Evolutionary conservation across 2,888 invertebrate genomes (phyloP).

Genomic region (Volucella inanis): DNA sequence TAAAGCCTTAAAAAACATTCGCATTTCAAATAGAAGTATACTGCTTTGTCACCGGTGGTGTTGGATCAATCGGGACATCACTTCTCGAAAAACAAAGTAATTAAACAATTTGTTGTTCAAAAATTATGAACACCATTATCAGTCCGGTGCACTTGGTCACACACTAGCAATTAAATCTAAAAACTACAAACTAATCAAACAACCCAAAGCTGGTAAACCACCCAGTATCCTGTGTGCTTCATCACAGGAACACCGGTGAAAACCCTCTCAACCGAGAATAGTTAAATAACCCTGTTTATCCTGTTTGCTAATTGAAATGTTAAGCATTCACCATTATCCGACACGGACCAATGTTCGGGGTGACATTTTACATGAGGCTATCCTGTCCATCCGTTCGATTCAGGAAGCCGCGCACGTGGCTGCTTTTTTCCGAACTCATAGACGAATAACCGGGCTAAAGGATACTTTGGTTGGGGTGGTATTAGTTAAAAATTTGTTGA

Average conservation of each 20-base stretch:
- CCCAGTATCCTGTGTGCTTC: neutral
- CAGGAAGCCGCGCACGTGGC: conserved; percentile 14
- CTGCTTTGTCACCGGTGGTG: too few relatives aligned
- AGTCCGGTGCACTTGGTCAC: conserved; percentile 10
- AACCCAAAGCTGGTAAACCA: conserved; percentile 4
- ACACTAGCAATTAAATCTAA: conserved; percentile 40
- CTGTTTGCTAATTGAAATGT: conserved; percentile 65
- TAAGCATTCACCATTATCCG: conserved; percentile 30
- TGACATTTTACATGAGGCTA: conserved; percentile 32
- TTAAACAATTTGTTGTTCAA: conserved; percentile 49
- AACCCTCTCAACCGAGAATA: conserved; percentile 32
- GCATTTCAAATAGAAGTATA: neutral
- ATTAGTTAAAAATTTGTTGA: conserved; percentile 44
- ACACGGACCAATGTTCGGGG: conserved; percentile 21
- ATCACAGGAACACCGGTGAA: neutral
- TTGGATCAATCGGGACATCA: neutral
- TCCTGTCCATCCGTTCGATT: conserved; percentile 17
- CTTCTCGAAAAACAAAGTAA: conserved; percentile 36
- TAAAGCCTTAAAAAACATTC: neutral
- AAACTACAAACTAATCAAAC: conserved; percentile 48
- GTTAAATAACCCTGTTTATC: conserved; percentile 64
- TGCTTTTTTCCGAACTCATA: conserved; percentile 13
- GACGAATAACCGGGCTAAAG: too few relatives aligned
- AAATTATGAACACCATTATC: conserved; percentile 50
- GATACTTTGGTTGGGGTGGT: neutral